Percentiles rank a stretch among this genome's conserved stretches.
Evolutionary conservation across 1,140 invertebrate genomes (phyloP).

Genomic region (Cyphomyrmex costatus): DNA sequence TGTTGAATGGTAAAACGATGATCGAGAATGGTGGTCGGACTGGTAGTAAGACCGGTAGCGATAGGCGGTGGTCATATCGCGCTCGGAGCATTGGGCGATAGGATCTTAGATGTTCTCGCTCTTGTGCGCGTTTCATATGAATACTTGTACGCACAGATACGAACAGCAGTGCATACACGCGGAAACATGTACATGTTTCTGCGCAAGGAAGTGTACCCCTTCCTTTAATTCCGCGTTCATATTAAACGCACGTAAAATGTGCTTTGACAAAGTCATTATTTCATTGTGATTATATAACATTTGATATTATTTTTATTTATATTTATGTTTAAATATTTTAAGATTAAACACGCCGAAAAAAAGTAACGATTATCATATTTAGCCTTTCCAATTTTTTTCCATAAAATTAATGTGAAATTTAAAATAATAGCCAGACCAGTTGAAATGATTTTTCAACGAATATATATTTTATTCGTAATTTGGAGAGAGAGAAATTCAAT

Average conservation of each 20-base stretch:
- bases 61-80: slow-evolving; percentile 83
- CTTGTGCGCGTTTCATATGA: slow-evolving; percentile 48
- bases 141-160: slow-evolving; percentile 40
- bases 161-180: background rate
- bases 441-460: background rate
- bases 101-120: slow-evolving; percentile 75
- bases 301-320: background rate
- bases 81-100: slow-evolving; percentile 79
- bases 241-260: background rate
- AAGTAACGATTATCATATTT: background rate
- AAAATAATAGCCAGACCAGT: background rate
- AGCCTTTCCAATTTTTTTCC: background rate
- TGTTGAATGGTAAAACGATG: slow-evolving; percentile 80
- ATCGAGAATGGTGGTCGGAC: slow-evolving; percentile 74
- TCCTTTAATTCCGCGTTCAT: background rate
- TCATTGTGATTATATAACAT: background rate
- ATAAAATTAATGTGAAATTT: slow-evolving; percentile 1
- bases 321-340: slow-evolving; percentile 5
- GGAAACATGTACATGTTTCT: slow-evolving; percentile 14
- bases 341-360: background rate
- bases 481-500: background rate
- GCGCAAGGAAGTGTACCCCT: background rate
- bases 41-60: slow-evolving; percentile 83
- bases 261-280: background rate
- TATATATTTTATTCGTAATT: background rate